Evolutionary conservation across 2,888 invertebrate genomes (phyloP).

Genomic region (Lithophane ornitopus): DNA sequence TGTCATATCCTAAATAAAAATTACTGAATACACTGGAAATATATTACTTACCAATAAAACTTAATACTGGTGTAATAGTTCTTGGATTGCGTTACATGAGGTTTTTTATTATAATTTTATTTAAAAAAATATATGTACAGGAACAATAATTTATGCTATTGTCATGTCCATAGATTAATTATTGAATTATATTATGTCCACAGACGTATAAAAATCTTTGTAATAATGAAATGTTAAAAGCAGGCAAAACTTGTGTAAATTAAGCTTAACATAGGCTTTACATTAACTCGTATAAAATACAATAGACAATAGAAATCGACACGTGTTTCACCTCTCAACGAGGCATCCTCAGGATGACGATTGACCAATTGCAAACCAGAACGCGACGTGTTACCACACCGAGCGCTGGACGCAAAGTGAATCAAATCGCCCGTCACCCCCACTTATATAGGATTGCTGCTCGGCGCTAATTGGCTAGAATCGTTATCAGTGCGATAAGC

Average conservation of each 20-base stretch:
- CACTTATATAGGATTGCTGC: no score
- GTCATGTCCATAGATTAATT: slow-evolving; percentile 24
- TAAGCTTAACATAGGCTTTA: background rate
- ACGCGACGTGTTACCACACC: no score
- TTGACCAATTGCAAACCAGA: no score
- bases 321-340: no score
- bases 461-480: no score
- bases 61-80: background rate
- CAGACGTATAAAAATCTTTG: background rate
- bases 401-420: no score
- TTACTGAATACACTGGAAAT: background rate
- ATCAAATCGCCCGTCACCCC: no score
- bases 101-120: slow-evolving; percentile 15
- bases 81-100: background rate
- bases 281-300: no score
- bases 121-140: background rate
- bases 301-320: no score
- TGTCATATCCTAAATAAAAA: slow-evolving; percentile 1
- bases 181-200: background rate
- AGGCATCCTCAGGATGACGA: no score
- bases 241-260: background rate
- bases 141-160: slow-evolving; percentile 17
- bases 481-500: no score
- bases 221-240: no score
- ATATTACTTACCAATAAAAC: background rate